Conservation (phyloP, 30 jellyfish, hydroid and myxozoan species). For the Nemopilema nomurai region DNA sequence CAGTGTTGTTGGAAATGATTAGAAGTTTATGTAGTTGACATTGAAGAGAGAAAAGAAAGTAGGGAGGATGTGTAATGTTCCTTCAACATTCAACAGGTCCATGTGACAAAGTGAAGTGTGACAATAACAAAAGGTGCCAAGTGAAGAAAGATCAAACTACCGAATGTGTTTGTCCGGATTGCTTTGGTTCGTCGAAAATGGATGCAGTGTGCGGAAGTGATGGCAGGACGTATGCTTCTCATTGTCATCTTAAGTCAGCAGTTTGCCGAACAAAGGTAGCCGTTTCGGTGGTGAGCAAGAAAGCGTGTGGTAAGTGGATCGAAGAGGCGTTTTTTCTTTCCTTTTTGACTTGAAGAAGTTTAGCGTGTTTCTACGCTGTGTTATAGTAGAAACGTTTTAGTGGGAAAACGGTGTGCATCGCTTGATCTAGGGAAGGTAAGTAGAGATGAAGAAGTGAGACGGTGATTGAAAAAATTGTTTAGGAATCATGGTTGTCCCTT, state of each 20-base stretch:
- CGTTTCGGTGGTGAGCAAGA: slow-evolving; percentile 23
- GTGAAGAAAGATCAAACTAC: slow-evolving; percentile 17
- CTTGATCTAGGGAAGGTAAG: no score
- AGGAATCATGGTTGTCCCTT: no score
- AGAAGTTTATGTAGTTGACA: no score
- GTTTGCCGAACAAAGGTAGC: slow-evolving; percentile 30
- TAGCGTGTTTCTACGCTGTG: background rate
- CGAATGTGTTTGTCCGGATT: slow-evolving; percentile 58
- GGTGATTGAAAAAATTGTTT: background rate
- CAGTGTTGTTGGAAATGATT: no score
- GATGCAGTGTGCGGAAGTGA: slow-evolving; percentile 76
- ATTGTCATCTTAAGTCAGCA: slow-evolving; percentile 53
- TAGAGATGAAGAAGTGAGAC: background rate
- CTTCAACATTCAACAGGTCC: slow-evolving; percentile 25
- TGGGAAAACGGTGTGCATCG: no score
- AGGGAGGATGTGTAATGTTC: background rate
- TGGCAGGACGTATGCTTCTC: slow-evolving; percentile 68
- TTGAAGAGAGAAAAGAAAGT: no score
- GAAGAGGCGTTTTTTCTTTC: no score
- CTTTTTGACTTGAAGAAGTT: no score
- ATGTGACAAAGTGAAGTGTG: slow-evolving; percentile 44
- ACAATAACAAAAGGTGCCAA: slow-evolving; percentile 39
- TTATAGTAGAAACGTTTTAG: no score
- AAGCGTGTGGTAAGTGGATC: slow-evolving; percentile 34
- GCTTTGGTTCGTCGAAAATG: background rate